Percentiles rank a stretch among this genome's conserved stretches.
These are phyloP conservation scores for Meda fulgida DNA, from an alignment of 2,797 vertebrate genomes.

Conservation along the genomic window DNA sequence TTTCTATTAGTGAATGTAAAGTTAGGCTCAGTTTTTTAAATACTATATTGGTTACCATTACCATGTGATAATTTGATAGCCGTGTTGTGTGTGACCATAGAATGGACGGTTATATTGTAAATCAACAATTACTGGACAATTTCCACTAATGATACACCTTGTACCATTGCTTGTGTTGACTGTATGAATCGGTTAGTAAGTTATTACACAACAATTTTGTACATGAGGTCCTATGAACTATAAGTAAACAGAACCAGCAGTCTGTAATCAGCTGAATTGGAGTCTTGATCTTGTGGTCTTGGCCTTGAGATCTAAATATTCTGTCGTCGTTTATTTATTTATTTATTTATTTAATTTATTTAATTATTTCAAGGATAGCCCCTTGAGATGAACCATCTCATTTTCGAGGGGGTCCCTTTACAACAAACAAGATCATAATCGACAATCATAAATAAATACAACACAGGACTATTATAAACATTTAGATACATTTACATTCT, in stretches of 20 bases:
- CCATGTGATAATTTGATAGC: not conserved
- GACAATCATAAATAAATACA: no score
- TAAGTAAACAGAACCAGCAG: not conserved
- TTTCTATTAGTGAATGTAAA: not conserved
- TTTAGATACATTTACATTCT: no score
- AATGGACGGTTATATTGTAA: not conserved
- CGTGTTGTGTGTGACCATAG: not conserved
- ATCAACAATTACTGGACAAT: not conserved
- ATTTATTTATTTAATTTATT: no score
- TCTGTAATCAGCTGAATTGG: not conserved
- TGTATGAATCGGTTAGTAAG: conserved; percentile 9
- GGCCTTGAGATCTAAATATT: not conserved
- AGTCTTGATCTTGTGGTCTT: conserved; percentile 4
- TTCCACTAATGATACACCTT: conserved; percentile 2
- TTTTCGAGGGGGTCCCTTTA: no score
- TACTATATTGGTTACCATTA: not conserved
- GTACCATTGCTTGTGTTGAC: not conserved
- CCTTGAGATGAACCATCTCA: no score
- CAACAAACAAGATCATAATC: no score
- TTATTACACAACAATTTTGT: not conserved
- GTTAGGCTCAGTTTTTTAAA: not conserved
- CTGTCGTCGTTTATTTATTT: not conserved
- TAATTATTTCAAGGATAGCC: no score
- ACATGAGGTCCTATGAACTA: conserved; percentile 22
- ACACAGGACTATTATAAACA: no score